phyloP scores from a whole-genome alignment of 1,140 invertebrate genomes.

The Schlechtendalia chinensis region DNA sequence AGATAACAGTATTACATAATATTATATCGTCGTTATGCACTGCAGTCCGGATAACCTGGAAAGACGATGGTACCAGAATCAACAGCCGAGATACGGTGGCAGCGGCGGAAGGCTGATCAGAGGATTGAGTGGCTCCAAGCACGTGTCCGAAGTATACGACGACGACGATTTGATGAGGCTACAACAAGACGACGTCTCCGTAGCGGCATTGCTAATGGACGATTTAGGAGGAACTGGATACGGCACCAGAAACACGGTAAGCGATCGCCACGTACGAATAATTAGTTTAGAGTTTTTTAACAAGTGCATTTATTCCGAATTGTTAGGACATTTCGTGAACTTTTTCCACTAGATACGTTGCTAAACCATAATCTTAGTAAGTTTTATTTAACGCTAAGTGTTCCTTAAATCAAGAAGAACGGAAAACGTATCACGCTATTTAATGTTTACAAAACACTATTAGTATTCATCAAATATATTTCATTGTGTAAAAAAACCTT shows the following conservation, averaged over 20 bases:
- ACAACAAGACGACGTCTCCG: neutral
- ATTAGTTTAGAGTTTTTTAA: too few relatives aligned
- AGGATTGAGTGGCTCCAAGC: neutral
- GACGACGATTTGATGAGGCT: slow-evolving; percentile 11
- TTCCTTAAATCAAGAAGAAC: too few relatives aligned
- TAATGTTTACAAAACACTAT: too few relatives aligned
- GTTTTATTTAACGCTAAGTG: too few relatives aligned
- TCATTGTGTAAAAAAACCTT: too few relatives aligned
- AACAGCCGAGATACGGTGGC: slow-evolving; percentile 44
- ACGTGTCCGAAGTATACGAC: slow-evolving; percentile 27
- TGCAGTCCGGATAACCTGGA: slow-evolving; percentile 44
- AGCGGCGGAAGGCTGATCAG: neutral
- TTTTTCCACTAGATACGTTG: too few relatives aligned
- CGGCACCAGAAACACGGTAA: neutral
- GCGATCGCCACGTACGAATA: too few relatives aligned
- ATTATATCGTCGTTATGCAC: neutral
- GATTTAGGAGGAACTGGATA: neutral
- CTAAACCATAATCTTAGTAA: too few relatives aligned
- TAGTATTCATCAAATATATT: too few relatives aligned
- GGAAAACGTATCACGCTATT: too few relatives aligned
- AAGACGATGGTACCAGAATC: slow-evolving; percentile 49
- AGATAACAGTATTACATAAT: neutral
- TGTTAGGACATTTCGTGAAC: too few relatives aligned
- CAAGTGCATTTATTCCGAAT: too few relatives aligned
- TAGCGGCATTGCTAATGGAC: neutral